A percentile compares a stretch with the other conserved stretches of the same genome.
phyloP scores from a whole-genome alignment of 2,797 vertebrate species.

The Tamandua tetradactyla region DNA sequence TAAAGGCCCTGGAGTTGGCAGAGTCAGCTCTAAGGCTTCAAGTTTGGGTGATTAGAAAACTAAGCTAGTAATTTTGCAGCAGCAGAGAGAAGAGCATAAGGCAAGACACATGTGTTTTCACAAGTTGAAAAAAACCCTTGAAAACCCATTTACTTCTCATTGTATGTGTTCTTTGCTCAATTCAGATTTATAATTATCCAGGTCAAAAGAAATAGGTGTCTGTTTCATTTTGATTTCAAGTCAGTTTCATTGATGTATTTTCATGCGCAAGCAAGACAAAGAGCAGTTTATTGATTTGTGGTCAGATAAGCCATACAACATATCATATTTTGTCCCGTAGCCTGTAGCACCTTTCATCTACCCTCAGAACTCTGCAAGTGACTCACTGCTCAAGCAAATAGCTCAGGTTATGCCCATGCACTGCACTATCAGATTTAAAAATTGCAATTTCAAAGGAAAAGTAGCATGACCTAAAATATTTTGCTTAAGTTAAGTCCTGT shows the following conservation, averaged over 20 bases:
- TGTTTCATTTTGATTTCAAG: constrained; percentile 55
- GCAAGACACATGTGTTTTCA: background rate
- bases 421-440: background rate
- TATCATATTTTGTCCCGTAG: background rate
- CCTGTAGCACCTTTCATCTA: background rate
- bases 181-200: constrained; percentile 55
- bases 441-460: background rate
- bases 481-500: background rate
- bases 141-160: constrained; percentile 55
- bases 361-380: background rate
- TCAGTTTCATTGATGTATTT: constrained; percentile 59
- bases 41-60: background rate
- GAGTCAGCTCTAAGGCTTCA: background rate
- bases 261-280: background rate
- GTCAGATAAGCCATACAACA: background rate
- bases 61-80: background rate
- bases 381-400: background rate
- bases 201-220: constrained; percentile 53
- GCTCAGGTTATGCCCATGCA: background rate
- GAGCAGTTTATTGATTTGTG: constrained; percentile 42
- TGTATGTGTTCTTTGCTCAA: background rate
- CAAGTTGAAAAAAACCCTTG: constrained; percentile 37
- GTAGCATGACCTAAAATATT: background rate
- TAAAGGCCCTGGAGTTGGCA: background rate
- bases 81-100: background rate